A percentile compares a stretch with the other conserved stretches of the same genome.
These are phyloP conservation scores for Pyrgus malvae DNA, from an alignment of 2,888 invertebrate genomes.

Conservation along the genomic window DNA sequence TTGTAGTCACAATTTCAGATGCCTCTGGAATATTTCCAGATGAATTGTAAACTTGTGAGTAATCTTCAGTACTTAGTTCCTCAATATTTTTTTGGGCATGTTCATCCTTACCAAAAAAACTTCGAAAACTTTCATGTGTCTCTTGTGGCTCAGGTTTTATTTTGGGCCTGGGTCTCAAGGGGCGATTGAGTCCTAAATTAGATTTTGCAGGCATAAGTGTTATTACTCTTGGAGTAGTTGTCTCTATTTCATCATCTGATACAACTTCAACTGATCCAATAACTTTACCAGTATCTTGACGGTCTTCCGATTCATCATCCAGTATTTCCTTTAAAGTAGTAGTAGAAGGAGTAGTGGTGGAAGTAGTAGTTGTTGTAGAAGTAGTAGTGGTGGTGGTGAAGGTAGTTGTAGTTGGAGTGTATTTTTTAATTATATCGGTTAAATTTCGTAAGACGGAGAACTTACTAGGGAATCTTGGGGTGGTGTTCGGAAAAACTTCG, in stretches of 20 bases:
- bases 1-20: slow-evolving; percentile 46
- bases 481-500: slow-evolving; percentile 66
- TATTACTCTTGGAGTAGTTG: slow-evolving; percentile 65
- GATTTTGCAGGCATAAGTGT: slow-evolving; percentile 90
- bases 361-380: slow-evolving; percentile 74
- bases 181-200: slow-evolving; percentile 88
- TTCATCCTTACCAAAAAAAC: slow-evolving; percentile 56
- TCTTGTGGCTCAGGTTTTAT: slow-evolving; percentile 58
- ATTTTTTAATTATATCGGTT: slow-evolving; percentile 84
- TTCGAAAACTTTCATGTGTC: slow-evolving; percentile 55
- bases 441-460: slow-evolving; percentile 81
- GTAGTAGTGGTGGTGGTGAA: not conserved
- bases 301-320: slow-evolving; percentile 49
- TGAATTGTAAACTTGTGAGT: slow-evolving; percentile 43
- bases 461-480: slow-evolving; percentile 67
- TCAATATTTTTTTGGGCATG: slow-evolving; percentile 52
- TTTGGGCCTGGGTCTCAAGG: slow-evolving; percentile 84
- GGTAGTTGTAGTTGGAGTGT: slow-evolving; percentile 78
- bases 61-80: slow-evolving; percentile 55
- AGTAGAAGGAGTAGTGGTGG: not conserved
- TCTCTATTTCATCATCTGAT: slow-evolving; percentile 64
- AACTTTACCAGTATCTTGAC: slow-evolving; percentile 56
- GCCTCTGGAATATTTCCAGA: slow-evolving; percentile 43
- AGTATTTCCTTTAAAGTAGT: slow-evolving; percentile 39
- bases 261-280: slow-evolving; percentile 73